phyloP scores from a whole-genome alignment of 2,113 vertebrate species.

The Rhabdomys dilectus region DNA sequence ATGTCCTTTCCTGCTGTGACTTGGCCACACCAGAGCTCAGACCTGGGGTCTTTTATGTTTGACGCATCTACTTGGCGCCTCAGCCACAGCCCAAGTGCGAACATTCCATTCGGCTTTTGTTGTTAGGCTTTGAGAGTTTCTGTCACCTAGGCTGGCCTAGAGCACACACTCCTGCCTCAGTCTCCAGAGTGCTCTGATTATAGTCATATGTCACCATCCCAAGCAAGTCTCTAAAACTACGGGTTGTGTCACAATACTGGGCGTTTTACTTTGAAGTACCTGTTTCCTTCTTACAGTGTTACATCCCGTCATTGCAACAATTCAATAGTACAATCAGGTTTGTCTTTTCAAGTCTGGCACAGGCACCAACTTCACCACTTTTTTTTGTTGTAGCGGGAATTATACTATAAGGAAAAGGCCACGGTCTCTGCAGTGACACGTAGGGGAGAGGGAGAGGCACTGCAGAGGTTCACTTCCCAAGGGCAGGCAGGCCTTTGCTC shows the following conservation, averaged over 20 bases:
- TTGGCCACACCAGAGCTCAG: background rate
- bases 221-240: background rate
- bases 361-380: background rate
- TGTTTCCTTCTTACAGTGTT: background rate
- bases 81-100: background rate
- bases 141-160: background rate
- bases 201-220: background rate
- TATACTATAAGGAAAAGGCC: conserved; percentile 2
- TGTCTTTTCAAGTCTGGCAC: background rate
- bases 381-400: conserved; percentile 50
- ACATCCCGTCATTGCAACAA: background rate
- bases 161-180: background rate
- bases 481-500: background rate
- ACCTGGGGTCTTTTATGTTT: too few species aligned
- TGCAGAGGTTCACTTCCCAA: background rate
- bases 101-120: background rate
- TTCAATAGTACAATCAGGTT: background rate
- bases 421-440: background rate
- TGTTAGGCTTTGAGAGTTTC: background rate
- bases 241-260: background rate
- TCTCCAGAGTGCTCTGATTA: background rate
- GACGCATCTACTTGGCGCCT: too few species aligned
- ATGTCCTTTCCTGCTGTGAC: background rate
- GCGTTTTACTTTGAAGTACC: background rate
- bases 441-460: background rate